Evolutionary conservation across 2,113 vertebrate species (phyloP).

Genomic region (Rhineura floridana): DNA sequence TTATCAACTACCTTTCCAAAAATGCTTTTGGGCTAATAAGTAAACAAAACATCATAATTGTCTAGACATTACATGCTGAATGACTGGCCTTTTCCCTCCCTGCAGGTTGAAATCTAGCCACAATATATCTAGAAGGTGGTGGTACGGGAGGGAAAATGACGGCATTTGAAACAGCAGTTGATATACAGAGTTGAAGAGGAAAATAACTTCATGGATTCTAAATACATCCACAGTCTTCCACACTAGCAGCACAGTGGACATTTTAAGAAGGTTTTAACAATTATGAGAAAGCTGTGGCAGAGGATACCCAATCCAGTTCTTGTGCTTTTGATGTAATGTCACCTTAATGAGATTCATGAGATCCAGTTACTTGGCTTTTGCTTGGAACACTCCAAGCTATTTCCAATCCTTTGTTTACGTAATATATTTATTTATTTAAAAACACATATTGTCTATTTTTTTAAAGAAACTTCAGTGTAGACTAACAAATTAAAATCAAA

Average conservation of each 20-base stretch:
- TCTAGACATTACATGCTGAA: background rate
- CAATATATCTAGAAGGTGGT: background rate
- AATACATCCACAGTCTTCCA: background rate
- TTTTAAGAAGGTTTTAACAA: background rate
- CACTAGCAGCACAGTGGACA: background rate
- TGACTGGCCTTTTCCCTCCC: background rate
- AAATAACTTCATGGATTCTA: background rate
- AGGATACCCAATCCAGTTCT: background rate
- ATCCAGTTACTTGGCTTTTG: background rate
- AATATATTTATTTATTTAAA: background rate
- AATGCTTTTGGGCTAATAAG: background rate
- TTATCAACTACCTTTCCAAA: too few relatives aligned
- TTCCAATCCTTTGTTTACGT: slow-evolving; percentile 36
- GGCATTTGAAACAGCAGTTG: background rate
- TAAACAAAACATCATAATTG: background rate
- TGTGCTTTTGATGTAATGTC: background rate
- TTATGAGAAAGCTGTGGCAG: background rate
- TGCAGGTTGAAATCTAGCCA: background rate
- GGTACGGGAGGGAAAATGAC: background rate
- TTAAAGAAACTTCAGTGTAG: background rate
- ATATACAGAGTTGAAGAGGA: background rate
- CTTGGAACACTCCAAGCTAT: slow-evolving; percentile 31
- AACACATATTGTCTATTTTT: background rate
- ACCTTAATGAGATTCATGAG: background rate
- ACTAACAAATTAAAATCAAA: background rate